Evolutionary conservation across 2,888 invertebrate genomes (phyloP).

Genomic region (Cryptophagus acutangulus): DNA sequence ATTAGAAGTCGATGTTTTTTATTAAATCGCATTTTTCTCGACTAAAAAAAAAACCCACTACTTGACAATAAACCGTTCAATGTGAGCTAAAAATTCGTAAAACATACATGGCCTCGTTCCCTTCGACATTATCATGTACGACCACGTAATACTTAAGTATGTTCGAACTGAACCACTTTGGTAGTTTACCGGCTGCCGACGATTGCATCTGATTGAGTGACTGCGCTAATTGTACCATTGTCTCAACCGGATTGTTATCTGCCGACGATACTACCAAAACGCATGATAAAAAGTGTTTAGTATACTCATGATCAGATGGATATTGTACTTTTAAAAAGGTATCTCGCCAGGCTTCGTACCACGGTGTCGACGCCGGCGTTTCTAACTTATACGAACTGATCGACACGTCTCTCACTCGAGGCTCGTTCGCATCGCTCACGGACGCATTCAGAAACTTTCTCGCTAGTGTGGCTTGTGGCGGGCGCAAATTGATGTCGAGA

Average conservation of each 20-base stretch:
- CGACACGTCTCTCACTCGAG: constrained; percentile 31
- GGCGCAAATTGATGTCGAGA: constrained; percentile 75
- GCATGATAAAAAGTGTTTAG: constrained; percentile 82
- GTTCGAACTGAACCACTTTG: constrained; percentile 77
- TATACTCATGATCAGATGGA: constrained; percentile 94
- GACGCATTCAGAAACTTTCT: constrained; percentile 70
- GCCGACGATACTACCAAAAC: constrained; percentile 68
- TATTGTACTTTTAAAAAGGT: constrained; percentile 83
- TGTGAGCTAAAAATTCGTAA: background rate
- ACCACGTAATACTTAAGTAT: constrained; percentile 86
- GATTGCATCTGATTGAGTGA: constrained; percentile 75
- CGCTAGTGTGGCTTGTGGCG: constrained; percentile 76
- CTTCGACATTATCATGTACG: constrained; percentile 74
- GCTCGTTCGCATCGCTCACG: constrained; percentile 41
- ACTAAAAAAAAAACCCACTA: background rate
- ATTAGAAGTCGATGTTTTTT: too few relatives aligned
- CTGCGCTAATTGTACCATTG: constrained; percentile 74
- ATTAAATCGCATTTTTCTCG: too few relatives aligned
- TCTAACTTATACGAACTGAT: constrained; percentile 56
- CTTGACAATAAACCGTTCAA: background rate
- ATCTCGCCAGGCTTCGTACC: constrained; percentile 95
- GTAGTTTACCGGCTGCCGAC: constrained; percentile 67
- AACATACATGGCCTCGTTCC: constrained; percentile 70
- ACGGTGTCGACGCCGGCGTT: constrained; percentile 75
- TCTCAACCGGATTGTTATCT: constrained; percentile 75